Base-by-base conservation (phyloP, 2,113 vertebrate genomes). In the Gnathonemus echidnorhynchus region DNA sequence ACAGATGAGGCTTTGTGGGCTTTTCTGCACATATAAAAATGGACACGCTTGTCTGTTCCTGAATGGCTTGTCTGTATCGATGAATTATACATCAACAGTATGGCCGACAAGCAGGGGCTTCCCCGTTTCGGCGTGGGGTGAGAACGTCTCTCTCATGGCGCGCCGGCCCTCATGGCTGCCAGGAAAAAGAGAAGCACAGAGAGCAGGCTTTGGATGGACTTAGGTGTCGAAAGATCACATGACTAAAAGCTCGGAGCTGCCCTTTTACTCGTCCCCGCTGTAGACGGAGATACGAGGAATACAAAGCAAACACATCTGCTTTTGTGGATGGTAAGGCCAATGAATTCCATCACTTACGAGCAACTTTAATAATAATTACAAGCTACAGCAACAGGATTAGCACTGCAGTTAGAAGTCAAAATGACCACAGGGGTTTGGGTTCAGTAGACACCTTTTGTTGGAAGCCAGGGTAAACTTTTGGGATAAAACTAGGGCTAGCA, bases 41-140 rank as follows among this genome's bases (percentile, higher is more conserved):
- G 58, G 80, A 84, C 87, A 77, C 66, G 86, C 90, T 89, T 90
- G 91, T 88, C 87, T 84, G 52, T 86, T 17, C 35, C 89, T 86
- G 74, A 88, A 88, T 46, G 89, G 87, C 89, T 42, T 1, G 58
- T 90, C 89, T 88, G 53, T 74, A 77, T 17, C 35, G 46, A 88
- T 45, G 87, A 90, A 90, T 90, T 53, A 88, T 42, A 46, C 31
- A 49, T 35, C 46, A 17, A 7, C 31, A 90, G 53, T 42, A 87
- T 50, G 58, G 83, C 83, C 2, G 21, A n/a, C 15, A 42, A 6
- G 21, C 19, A 39, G 24, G 39, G 52, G 15, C 70, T 42, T 21
- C 89, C 35, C 49, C 1, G 3, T 86, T 19, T 48, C 86, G 2
- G 19, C 46, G n/a, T 24, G 48, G 7, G 86, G 31, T 42, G 19